Evolutionary conservation across 2,888 invertebrate species (phyloP), one percentile per base, ranked within the genome.

Genomic region (Limnephilus marmoratus): DNA sequence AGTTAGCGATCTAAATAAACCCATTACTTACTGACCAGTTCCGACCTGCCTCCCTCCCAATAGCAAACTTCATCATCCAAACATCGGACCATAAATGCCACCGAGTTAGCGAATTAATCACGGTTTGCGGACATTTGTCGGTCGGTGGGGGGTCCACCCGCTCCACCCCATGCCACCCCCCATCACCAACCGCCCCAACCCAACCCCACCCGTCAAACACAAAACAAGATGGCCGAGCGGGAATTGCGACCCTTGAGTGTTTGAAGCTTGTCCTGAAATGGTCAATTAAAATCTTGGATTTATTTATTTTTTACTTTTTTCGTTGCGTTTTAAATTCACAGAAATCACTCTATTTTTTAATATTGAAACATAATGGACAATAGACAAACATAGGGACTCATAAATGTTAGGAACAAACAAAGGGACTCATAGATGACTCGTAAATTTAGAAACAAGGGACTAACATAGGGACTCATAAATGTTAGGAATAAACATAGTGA

Each of bases 71-170:
- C 49, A 49, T 80, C 89, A 68, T 31, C 89, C 34, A 41, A 86
- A 86, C 41, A 89, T 53, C 18, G 81, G 45, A 81, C 90, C 82
- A 90, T 90, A 90, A 90, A 90, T 90, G 82, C 90, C 90, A 90
- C 90, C 82, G 90, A 82, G 81, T 90, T 90, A 90, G 90, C 53
- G 90, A 90, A 90, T 90, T 90, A 90, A 90, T 81, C 90, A 82
- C 81, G 82, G 90, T 45, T 49, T 90, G 90, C 82, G 88, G 88
- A 88, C 88, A 88, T 88, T 88, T 68, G 88, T 34, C 37, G 88
- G 88, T 37, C 88, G 87, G 85, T 18, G n/a, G 85, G 34, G 41
- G 13, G 9, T 9, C n/a, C 18, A 7, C 41, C n/a, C 45, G 24
- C n/a, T 80, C 85, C 88, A 24, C 34, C 68, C 24, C 12, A 68